These are phyloP conservation scores for Anthopleura sola DNA, from an alignment of 64 coral and sea anemone species.

Conservation along the genomic window DNA sequence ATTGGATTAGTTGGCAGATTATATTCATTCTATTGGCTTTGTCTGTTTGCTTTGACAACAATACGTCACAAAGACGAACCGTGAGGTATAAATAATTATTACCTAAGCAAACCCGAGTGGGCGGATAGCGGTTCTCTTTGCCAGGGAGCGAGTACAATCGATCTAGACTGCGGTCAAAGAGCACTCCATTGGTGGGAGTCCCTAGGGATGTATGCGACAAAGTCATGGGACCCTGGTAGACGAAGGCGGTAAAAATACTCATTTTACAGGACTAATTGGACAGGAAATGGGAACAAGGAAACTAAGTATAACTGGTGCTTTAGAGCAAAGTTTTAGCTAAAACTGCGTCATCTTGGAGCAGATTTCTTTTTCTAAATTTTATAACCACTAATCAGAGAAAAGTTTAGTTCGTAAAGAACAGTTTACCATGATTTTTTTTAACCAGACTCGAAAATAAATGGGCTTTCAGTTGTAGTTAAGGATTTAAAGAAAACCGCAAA, in stretches of 20 bases:
- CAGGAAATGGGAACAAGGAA: neutral
- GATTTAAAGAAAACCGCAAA: too few relatives aligned
- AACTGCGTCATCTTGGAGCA: neutral
- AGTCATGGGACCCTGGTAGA: neutral
- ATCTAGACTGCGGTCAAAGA: neutral
- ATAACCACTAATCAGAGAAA: too few relatives aligned
- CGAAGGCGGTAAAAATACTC: neutral
- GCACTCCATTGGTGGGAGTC: neutral
- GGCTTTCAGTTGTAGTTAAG: too few relatives aligned
- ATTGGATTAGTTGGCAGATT: neutral
- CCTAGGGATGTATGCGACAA: neutral
- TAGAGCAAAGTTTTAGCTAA: neutral
- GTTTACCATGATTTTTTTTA: too few relatives aligned
- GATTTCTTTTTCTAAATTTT: neutral
- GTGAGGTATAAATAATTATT: neutral
- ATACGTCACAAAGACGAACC: neutral
- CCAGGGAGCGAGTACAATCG: neutral
- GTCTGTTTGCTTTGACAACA: constrained; percentile 17
- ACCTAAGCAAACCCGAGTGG: neutral
- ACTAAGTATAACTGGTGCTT: neutral
- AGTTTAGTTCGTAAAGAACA: too few relatives aligned
- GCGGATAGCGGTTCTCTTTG: neutral
- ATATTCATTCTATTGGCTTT: neutral
- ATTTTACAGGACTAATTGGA: neutral
- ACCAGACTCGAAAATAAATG: too few relatives aligned